Percentiles rank a stretch among this genome's conserved stretches.
Conservation (phyloP, 2,888 invertebrate genomes). For the Holacanthella duospinosa region DNA sequence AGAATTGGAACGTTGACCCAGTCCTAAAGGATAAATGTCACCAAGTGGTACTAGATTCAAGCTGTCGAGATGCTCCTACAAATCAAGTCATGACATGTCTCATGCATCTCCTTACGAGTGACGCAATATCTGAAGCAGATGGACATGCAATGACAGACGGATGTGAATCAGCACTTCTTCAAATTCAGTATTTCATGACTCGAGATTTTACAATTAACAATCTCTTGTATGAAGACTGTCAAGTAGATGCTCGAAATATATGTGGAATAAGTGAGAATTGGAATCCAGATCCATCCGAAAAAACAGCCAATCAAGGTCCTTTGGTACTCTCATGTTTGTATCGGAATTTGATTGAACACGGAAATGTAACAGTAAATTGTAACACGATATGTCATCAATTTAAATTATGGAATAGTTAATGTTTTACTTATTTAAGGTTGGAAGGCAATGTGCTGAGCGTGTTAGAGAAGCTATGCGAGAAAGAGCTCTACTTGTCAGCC, state of each 20-base stretch:
- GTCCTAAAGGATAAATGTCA: slow-evolving; percentile 75
- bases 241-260: slow-evolving; percentile 67
- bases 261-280: slow-evolving; percentile 71
- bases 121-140: slow-evolving; percentile 41
- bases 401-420: neutral
- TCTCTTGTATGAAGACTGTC: slow-evolving; percentile 75
- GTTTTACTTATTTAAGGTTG: slow-evolving; percentile 15
- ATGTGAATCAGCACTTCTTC: slow-evolving; percentile 82
- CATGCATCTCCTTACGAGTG: slow-evolving; percentile 79
- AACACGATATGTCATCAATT: neutral
- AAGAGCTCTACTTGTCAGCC: slow-evolving; percentile 79
- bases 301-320: slow-evolving; percentile 68
- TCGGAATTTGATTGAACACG: slow-evolving; percentile 46
- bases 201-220: slow-evolving; percentile 89
- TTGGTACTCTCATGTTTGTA: slow-evolving; percentile 85
- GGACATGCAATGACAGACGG: slow-evolving; percentile 59
- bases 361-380: neutral
- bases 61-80: slow-evolving; percentile 23
- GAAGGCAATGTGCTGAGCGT: slow-evolving; percentile 54
- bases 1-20: slow-evolving; percentile 91
- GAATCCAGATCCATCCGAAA: slow-evolving; percentile 53
- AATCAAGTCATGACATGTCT: slow-evolving; percentile 72
- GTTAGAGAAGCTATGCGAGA: slow-evolving; percentile 77
- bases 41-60: slow-evolving; percentile 58
- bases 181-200: slow-evolving; percentile 94